Evolutionary conservation across 2,797 vertebrate genomes (phyloP).

Genomic region (Lycodopsis pacificus): DNA sequence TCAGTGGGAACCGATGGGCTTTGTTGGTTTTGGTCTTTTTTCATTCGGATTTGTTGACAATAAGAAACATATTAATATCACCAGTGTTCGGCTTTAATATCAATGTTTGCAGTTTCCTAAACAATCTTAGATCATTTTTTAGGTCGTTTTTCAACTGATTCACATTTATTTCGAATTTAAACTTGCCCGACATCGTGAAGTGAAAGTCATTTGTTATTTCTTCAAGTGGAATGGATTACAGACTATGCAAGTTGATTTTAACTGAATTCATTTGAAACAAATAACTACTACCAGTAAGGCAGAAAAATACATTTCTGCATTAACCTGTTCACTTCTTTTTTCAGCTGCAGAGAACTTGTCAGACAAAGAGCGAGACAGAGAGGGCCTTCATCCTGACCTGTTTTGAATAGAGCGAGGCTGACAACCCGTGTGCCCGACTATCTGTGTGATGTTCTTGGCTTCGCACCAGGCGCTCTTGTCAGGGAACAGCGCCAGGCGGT

Average conservation of each 20-base stretch:
- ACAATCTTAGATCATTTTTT: not conserved
- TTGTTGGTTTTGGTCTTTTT: not conserved
- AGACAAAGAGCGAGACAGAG: conserved; percentile 48
- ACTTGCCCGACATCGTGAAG: too few relatives aligned
- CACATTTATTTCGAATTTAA: not conserved
- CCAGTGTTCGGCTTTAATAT: not conserved
- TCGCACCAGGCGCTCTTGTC: conserved; percentile 99
- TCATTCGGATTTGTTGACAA: conserved; percentile 6
- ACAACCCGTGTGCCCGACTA: conserved; percentile 97
- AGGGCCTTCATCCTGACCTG: conserved; percentile 86
- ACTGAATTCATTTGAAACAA: not conserved
- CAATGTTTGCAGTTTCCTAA: not conserved
- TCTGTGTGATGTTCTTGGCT: conserved; percentile 99
- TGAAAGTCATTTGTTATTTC: not conserved
- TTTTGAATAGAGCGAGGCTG: conserved; percentile 98
- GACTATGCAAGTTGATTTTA: not conserved
- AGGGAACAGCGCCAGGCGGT: conserved; percentile 96
- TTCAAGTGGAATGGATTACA: not conserved
- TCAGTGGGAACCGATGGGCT: not conserved
- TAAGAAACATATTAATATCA: not conserved
- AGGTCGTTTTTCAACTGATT: not conserved
- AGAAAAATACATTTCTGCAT: conserved; percentile 15
- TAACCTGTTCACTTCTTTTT: conserved; percentile 1
- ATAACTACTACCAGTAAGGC: not conserved
- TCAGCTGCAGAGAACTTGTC: conserved; percentile 32